These are phyloP conservation scores for Hypocryptadius cinnamomeus DNA, from an alignment of 2,113 vertebrate species.

Conservation along the genomic window DNA sequence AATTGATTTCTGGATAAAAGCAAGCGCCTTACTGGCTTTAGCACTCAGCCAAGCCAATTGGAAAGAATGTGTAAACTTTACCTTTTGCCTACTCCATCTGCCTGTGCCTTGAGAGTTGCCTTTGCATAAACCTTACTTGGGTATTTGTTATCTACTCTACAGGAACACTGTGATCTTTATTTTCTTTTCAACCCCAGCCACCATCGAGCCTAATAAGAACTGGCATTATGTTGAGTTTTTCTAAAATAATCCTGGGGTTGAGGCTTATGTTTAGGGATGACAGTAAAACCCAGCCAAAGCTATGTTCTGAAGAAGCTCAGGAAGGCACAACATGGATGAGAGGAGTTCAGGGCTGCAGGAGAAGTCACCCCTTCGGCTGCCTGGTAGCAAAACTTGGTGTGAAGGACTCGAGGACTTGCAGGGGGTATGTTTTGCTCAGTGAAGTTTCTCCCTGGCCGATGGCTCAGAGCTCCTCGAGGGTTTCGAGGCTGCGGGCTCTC, in stretches of 20 bases:
- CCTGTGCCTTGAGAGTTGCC: not conserved
- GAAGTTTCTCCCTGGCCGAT: not conserved
- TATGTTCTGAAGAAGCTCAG: not conserved
- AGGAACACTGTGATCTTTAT: not conserved
- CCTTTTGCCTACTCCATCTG: constrained; percentile 30
- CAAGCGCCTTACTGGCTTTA: not conserved
- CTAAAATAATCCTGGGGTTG: not conserved
- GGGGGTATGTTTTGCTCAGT: not conserved
- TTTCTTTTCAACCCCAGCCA: not conserved
- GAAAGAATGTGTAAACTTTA: constrained; percentile 41
- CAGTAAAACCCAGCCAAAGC: not conserved
- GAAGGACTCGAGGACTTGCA: not conserved
- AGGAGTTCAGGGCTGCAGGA: not conserved
- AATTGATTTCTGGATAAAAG: not conserved
- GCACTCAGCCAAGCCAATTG: not conserved
- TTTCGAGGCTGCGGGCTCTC: not conserved
- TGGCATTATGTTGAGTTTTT: not conserved
- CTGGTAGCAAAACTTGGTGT: not conserved
- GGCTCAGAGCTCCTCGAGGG: not conserved
- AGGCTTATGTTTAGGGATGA: not conserved
- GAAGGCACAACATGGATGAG: accelerated
- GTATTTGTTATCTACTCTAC: not conserved
- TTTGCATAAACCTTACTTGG: not conserved
- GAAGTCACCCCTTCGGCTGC: not conserved
- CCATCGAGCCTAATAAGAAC: not conserved